Evolutionary conservation across 1,140 invertebrate genomes (phyloP), one percentile per base, ranked within the genome.

Genomic region (Galendromus occidentalis): DNA sequence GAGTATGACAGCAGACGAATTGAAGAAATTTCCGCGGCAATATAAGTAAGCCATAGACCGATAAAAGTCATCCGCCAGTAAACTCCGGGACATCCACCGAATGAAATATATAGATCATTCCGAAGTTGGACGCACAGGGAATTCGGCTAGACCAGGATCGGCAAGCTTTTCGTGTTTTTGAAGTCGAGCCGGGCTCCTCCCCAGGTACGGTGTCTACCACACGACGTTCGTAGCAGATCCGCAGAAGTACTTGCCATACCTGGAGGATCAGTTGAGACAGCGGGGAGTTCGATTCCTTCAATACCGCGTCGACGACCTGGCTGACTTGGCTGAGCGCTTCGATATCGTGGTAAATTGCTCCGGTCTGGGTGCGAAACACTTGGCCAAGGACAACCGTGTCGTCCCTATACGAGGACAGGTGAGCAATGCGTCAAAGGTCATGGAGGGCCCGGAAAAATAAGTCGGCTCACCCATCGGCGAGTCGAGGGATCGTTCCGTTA

Each of bases 351-450:
- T 96, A 1, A 97, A 96, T 74, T 95, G 91, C 72, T 82, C 85
- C 0, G 92, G 91, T 1, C 76, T 94, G 41, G 87, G 86, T 6
- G 83, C 90, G 12, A 82, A 82, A 72, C 74, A 81, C 69, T 77
- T 97, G 22, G 86, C 85, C 68, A 77, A 82, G 33, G 92, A 96
- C 74, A 72, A 77, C 65, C 80, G 82, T 71, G 71, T 95, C 20
- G 82, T 87, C 41, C 85, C 91, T 0, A 82, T 95, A n/a, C 80
- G 87, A 66, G 91, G 91, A 6, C 91, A 96, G 79, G 80, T 94
- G 7, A 5, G 45, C 14, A 4, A 92, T 94, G 66, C 81, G 82
- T 73, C 82, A 86, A 67, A 78, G 85, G 59, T 88, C 86, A 70
- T n/a, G n/a, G n/a, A n/a, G n/a, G n/a, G n/a, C n/a, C 0, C 78